These are phyloP conservation scores for Temnothorax nylanderi DNA, from an alignment of 1,140 invertebrate species.

Conservation along the genomic window DNA sequence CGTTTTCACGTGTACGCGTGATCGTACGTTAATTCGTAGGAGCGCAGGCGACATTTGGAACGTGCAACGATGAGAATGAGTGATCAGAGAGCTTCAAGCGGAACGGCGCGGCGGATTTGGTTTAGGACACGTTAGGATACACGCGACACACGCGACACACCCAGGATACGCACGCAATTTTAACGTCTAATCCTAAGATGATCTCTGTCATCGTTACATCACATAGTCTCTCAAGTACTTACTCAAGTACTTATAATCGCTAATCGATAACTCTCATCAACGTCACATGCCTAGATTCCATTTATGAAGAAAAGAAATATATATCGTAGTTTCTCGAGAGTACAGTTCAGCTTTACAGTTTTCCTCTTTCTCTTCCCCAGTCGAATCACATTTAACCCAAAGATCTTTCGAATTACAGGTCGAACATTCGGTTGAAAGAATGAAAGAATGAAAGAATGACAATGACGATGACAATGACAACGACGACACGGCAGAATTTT, in stretches of 20 bases:
- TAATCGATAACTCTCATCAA: not conserved
- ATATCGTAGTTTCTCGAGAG: not conserved
- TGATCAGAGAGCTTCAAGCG: not conserved
- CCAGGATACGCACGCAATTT: not conserved
- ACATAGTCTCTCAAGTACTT: not conserved
- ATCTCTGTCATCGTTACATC: conserved; percentile 8
- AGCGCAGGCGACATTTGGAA: not conserved
- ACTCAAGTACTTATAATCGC: conserved; percentile 3
- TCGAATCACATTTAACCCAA: too few relatives aligned
- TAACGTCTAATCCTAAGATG: not conserved
- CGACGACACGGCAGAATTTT: not conserved
- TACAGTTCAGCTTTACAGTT: not conserved
- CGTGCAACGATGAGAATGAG: conserved; percentile 12
- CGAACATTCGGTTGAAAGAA: too few relatives aligned
- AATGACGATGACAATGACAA: too few relatives aligned
- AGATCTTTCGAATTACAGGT: too few relatives aligned
- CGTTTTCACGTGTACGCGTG: too few relatives aligned
- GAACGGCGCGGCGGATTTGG: not conserved
- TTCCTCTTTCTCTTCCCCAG: not conserved
- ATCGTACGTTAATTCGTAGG: too few relatives aligned
- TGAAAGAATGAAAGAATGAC: too few relatives aligned
- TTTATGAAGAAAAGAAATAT: conserved; percentile 3
- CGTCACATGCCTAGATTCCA: not conserved
- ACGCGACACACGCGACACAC: too few relatives aligned
- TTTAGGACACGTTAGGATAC: not conserved